phyloP scores from a whole-genome alignment of 2,113 vertebrate genomes.

The Burhinus bistriatus region DNA sequence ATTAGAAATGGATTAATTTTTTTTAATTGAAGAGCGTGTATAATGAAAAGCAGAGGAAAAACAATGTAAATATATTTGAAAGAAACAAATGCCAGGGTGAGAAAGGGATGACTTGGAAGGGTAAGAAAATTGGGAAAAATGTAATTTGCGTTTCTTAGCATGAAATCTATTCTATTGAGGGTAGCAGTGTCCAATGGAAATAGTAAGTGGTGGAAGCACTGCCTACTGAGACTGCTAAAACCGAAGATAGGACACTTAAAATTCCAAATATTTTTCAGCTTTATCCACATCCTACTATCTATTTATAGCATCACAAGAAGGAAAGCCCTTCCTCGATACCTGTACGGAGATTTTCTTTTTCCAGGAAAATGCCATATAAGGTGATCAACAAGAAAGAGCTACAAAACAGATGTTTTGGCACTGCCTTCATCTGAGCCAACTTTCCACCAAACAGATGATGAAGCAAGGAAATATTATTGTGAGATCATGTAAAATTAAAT shows the following conservation, averaged over 20 bases:
- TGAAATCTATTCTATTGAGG: not conserved
- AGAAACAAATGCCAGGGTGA: not conserved
- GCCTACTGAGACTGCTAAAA: not conserved
- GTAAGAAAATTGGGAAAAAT: not conserved
- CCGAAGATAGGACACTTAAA: not conserved
- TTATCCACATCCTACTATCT: not conserved
- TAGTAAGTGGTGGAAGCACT: not conserved
- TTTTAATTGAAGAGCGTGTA: not conserved
- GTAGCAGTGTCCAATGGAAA: not conserved
- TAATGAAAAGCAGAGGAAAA: not conserved
- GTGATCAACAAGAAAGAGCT: not conserved
- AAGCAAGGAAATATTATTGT: not conserved
- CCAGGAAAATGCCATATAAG: not conserved
- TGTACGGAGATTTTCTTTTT: not conserved
- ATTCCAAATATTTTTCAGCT: not conserved
- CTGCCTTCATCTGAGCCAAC: not conserved
- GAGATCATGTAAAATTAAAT: not conserved
- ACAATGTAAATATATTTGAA: not conserved
- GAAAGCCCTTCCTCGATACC: not conserved
- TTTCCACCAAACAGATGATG: not conserved
- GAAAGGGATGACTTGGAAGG: not conserved
- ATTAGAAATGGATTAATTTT: not conserved
- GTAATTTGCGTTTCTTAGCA: not conserved
- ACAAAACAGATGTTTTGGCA: not conserved
- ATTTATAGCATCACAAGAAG: not conserved